phyloP scores from a whole-genome alignment of 2,888 invertebrate genomes.

The Leptothorax acervorum region DNA sequence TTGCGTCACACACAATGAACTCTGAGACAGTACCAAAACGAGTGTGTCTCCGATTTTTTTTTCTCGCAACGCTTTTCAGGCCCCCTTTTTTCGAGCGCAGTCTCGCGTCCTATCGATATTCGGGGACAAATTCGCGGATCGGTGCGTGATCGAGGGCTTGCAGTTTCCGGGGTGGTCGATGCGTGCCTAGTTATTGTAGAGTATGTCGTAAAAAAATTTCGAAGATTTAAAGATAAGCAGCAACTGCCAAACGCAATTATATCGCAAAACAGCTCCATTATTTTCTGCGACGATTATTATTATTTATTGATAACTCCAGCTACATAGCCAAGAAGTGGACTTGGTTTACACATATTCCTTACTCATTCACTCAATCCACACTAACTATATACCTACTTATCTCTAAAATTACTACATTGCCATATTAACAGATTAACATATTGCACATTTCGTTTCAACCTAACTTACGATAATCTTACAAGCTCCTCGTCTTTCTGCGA shows the following conservation, averaged over 20 bases:
- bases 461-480: no score
- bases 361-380: no score
- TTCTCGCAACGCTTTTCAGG: constrained; percentile 53
- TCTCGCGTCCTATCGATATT: constrained; percentile 55
- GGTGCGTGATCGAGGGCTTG: constrained; percentile 40
- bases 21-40: constrained; percentile 41
- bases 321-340: no score
- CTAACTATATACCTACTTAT: no score
- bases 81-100: constrained; percentile 20
- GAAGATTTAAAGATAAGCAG: constrained; percentile 4
- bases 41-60: constrained; percentile 67
- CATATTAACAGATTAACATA: no score
- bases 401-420: no score
- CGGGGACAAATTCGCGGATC: constrained; percentile 43
- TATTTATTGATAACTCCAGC: no score
- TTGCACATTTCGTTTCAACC: no score
- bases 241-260: constrained; percentile 6
- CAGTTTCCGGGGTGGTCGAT: constrained; percentile 2
- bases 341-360: no score
- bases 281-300: background rate
- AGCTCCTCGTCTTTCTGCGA: no score
- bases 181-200: constrained; percentile 9
- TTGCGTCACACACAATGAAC: constrained; percentile 62
- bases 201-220: background rate
- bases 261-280: background rate